Conservation (phyloP, 2,888 invertebrate species). For the Oscheius onirici region DNA sequence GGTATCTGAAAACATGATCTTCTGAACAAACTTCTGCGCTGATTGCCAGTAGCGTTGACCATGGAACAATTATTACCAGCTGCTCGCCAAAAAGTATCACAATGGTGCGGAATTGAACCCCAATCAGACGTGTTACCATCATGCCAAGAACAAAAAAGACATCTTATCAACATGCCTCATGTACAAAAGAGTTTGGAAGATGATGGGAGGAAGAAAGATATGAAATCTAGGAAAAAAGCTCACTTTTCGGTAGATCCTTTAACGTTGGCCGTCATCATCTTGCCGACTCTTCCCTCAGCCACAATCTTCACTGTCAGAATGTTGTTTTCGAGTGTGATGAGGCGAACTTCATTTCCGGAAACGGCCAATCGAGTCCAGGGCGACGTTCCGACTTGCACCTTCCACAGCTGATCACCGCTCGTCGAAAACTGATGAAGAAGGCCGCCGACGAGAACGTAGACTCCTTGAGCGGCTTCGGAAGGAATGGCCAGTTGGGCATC, state of each 20-base stretch:
- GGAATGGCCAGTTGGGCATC: background rate
- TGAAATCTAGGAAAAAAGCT: background rate
- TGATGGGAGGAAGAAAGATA: no score
- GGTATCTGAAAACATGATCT: no score
- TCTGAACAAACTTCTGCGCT: no score
- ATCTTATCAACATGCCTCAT: no score
- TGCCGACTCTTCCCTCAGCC: slow-evolving; percentile 1
- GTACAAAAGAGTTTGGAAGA: no score
- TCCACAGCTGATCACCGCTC: slow-evolving; percentile 6
- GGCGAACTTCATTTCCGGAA: background rate
- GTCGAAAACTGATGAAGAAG: background rate
- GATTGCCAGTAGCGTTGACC: no score
- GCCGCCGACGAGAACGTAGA: background rate
- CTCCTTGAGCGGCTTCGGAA: background rate
- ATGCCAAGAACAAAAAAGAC: no score
- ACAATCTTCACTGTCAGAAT: background rate
- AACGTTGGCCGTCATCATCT: background rate
- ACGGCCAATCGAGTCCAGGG: slow-evolving; percentile 2
- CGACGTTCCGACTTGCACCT: background rate
- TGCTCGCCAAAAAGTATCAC: no score
- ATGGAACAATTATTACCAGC: no score
- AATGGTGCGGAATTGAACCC: no score
- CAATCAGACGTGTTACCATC: no score
- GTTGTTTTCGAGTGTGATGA: background rate
- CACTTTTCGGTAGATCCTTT: slow-evolving; percentile 2